Evolutionary conservation across 2,888 invertebrate species (phyloP), one percentile per base, ranked within the genome.

Genomic region (Bugulina stolonifera): DNA sequence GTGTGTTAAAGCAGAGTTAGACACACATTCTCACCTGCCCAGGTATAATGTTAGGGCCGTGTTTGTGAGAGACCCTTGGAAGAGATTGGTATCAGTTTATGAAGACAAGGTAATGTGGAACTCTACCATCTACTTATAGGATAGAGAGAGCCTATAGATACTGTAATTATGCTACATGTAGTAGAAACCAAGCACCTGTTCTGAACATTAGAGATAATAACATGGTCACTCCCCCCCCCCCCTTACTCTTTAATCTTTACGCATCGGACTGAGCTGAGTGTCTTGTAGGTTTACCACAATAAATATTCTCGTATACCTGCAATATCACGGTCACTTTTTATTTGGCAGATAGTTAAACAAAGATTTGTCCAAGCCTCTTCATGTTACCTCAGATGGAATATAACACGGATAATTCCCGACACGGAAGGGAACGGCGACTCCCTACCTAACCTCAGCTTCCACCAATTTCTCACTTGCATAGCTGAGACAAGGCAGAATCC

Each of bases 21-120:
- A 43, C 43, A 43, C 43, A 10, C 2, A 10, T 34, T 27, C 34
- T 64, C 5, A 25, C n/a, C 27, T 3, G 2, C 27, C 10, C 5
- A 34, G 27, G n/a, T 10, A 34, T 25, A 14, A 25, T 29, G 64
- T 64, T 10, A 27, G 64, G 34, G 64, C 32, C 5, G 25, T 64
- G 18, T 29, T 64, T 27, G 34, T 64, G 14, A 64, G 64, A 32
- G 64, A 64, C 27, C 64, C 64, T 27, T 64, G 64, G 64, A 64
- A 14, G 14, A 64, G 64, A 64, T 32, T 64, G 3, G 64, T 64
- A 1, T 64, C 64, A 32, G 64, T 64, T n/a, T 64, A 64, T 32
- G 32, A 64, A 34, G 64, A 64, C n/a, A 64, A 64, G 34, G 64
- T 64, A 64, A 3, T 43, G n/a, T n/a, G n/a, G n/a, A n/a, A n/a